phyloP scores from a whole-genome alignment of 2,888 invertebrate species.

The Lumbricus terrestris region DNA sequence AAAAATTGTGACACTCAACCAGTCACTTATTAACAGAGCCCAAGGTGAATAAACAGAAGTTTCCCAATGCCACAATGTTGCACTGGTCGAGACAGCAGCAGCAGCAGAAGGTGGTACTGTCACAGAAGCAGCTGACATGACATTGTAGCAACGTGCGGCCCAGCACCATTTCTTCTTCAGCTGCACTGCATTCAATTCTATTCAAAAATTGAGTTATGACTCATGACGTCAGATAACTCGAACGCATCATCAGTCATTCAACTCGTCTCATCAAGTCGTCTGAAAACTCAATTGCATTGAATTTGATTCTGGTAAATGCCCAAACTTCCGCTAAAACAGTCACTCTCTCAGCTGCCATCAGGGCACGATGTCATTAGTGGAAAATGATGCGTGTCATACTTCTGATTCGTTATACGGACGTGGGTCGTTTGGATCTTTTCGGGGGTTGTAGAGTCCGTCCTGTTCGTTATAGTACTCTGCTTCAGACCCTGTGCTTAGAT shows the following conservation, averaged over 20 bases:
- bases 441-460: neutral
- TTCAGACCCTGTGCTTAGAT: conserved; percentile 12
- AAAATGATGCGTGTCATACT: neutral
- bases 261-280: neutral
- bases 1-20: neutral
- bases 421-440: neutral
- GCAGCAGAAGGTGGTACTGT: neutral
- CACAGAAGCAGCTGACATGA: neutral
- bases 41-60: neutral
- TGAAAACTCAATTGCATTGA: neutral
- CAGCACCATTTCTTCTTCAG: no score
- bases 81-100: neutral
- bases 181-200: no score
- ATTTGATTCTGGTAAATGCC: neutral
- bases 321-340: neutral
- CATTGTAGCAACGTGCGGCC: no score
- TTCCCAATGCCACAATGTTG: neutral
- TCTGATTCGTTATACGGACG: neutral
- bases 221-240: neutral
- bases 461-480: conserved; percentile 25
- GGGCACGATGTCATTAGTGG: neutral
- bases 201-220: neutral
- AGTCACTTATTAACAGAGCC: neutral
- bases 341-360: neutral
- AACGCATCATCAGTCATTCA: neutral